Evolutionary conservation across 2,797 vertebrate genomes (phyloP).

Genomic region (Pelobates cultripes): DNA sequence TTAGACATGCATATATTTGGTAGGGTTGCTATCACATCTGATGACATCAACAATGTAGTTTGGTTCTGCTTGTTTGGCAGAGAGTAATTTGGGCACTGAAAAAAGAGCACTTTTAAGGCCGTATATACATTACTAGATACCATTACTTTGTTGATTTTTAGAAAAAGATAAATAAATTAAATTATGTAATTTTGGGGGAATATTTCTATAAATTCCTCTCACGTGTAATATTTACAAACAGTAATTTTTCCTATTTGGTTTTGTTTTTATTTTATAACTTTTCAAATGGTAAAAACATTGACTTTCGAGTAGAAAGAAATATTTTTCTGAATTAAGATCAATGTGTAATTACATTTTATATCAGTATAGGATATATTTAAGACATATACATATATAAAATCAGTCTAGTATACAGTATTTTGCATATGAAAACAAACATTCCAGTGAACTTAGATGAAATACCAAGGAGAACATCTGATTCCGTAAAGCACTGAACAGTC

Average conservation of each 20-base stretch:
- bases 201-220: conserved; percentile 6
- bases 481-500: not conserved
- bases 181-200: too few relatives aligned
- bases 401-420: conserved; percentile 12
- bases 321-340: conserved; percentile 26
- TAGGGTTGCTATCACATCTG: too few relatives aligned
- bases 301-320: conserved; percentile 29
- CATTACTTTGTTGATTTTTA: too few relatives aligned
- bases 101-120: too few relatives aligned
- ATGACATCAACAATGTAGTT: too few relatives aligned
- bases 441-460: not conserved
- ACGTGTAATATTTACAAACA: conserved; percentile 17
- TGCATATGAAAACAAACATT: not conserved
- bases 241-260: not conserved
- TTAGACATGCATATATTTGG: too few relatives aligned
- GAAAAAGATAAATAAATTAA: too few relatives aligned
- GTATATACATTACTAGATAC: too few relatives aligned
- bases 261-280: not conserved
- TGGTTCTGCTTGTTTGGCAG: too few relatives aligned
- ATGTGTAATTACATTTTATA: conserved; percentile 41
- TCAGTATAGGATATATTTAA: conserved; percentile 14
- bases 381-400: conserved; percentile 2
- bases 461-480: not conserved
- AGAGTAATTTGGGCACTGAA: too few relatives aligned
- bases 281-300: conserved; percentile 13